These are phyloP conservation scores for Pocota personata DNA, from an alignment of 2,888 invertebrate species.

Conservation along the genomic window DNA sequence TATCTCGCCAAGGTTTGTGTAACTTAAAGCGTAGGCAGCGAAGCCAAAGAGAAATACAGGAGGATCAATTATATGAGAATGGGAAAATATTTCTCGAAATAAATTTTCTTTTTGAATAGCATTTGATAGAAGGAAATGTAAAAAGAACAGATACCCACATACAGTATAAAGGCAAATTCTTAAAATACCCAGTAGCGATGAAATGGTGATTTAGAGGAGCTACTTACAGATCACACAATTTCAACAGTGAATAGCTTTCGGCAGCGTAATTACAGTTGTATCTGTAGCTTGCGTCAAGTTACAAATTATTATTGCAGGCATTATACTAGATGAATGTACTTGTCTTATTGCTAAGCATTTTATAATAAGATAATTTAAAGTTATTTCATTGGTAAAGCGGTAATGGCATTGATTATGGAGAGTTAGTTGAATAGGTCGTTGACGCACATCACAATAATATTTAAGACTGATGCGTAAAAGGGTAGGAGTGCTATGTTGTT, in stretches of 20 bases:
- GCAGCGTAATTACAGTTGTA: not conserved
- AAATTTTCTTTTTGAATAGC: not conserved
- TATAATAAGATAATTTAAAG: not conserved
- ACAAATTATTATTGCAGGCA: not conserved
- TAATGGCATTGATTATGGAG: not conserved
- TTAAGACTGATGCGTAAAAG: not conserved
- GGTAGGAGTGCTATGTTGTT: not conserved
- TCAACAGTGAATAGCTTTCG: not conserved
- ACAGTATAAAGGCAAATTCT: not conserved
- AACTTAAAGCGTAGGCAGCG: not conserved
- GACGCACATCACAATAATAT: not conserved
- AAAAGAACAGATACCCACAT: not conserved
- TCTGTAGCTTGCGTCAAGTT: not conserved
- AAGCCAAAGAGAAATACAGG: not conserved
- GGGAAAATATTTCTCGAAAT: too few species aligned
- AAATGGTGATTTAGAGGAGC: not conserved
- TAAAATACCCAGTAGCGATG: not conserved
- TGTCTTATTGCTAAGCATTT: not conserved
- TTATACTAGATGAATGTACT: not conserved
- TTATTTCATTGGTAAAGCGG: not conserved
- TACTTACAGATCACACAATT: not conserved
- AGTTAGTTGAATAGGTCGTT: not conserved
- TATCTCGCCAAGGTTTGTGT: not conserved
- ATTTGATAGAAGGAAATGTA: not conserved
- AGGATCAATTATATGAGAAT: not conserved